Base-by-base conservation (phyloP, 2,113 vertebrate species). In the Baryphthengus martii region DNA sequence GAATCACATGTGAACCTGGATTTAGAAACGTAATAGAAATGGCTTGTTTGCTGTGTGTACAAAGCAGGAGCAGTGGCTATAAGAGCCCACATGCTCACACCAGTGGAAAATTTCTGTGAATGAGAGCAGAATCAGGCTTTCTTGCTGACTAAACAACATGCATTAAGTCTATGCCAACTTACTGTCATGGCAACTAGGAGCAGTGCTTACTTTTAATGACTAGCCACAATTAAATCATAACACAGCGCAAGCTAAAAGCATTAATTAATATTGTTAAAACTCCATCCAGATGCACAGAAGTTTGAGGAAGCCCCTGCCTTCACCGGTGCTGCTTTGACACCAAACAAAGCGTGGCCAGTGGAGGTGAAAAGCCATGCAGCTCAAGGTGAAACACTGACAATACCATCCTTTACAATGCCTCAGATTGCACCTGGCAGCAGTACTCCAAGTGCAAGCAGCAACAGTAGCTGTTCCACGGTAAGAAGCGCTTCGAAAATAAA, bases 401-500 rank as follows among this genome's bases (percentile, higher is more conserved):
- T 98, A 93, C 97, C 97, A 0, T 88, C 97, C 11, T 99, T 99
- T 95, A 98, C 97, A 0, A 91, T 98, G 86, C 98, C 98, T 83
- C 99, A 99, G 97, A 97, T 90, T 3, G 97, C 97, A 1, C 96
- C 98, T 3, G 98, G 98, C 94, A 99, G 97, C 92, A 97, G 97
- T 86, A 99, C 99, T 3, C 99, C 99, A 8, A 99, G 99, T 55
- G 98, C 98, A 85, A 99, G 97, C 93, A 98, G 98, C 97, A 98
- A 95, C 95, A 98, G 99, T 97, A 99, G 98, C 93, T 99, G 99
- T 96, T 99, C 99, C 95, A 99, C 99, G 94, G 99, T 99, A 97
- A 98, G 98, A 56, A 62, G 42, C 59, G 52, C 58, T 81, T 91
- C 13, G 29, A 8, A 13, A 17, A 29, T 15, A 59, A 59, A 37